These are phyloP conservation scores for Heliothis peltigera DNA, from an alignment of 2,888 invertebrate genomes.

Conservation along the genomic window DNA sequence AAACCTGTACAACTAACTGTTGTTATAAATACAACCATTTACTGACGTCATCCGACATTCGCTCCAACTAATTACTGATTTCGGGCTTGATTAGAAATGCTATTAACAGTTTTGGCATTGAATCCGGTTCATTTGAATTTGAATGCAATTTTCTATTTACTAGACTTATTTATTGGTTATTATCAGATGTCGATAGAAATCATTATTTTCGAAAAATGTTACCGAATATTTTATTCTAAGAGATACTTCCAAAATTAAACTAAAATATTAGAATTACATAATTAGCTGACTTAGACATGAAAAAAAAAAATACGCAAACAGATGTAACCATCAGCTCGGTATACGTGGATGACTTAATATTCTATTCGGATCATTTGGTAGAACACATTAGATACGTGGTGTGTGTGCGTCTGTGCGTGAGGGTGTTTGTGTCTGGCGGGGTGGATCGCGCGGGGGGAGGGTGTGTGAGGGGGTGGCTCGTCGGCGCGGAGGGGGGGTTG, in stretches of 20 bases:
- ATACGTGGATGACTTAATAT: slow-evolving; percentile 75
- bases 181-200: background rate
- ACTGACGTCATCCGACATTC: slow-evolving; percentile 48
- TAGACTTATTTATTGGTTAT: slow-evolving; percentile 15
- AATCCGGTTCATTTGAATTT: slow-evolving; percentile 9
- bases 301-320: slow-evolving; percentile 1
- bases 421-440: slow-evolving; percentile 76
- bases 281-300: background rate
- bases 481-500: slow-evolving; percentile 66
- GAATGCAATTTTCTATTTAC: slow-evolving; percentile 1
- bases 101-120: slow-evolving; percentile 13
- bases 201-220: background rate
- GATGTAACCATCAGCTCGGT: slow-evolving; percentile 42
- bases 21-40: slow-evolving; percentile 69
- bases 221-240: slow-evolving; percentile 2
- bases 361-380: slow-evolving; percentile 86
- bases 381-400: slow-evolving; percentile 82
- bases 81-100: slow-evolving; percentile 23
- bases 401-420: slow-evolving; percentile 80
- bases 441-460: slow-evolving; percentile 50
- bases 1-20: slow-evolving; percentile 70
- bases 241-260: slow-evolving; percentile 1
- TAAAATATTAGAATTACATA: background rate
- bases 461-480: slow-evolving; percentile 64
- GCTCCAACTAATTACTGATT: slow-evolving; percentile 49